Evolutionary conservation across 2,888 invertebrate species (phyloP), one percentile per base, ranked within the genome.

Genomic region (Pemphredon lugubris): DNA sequence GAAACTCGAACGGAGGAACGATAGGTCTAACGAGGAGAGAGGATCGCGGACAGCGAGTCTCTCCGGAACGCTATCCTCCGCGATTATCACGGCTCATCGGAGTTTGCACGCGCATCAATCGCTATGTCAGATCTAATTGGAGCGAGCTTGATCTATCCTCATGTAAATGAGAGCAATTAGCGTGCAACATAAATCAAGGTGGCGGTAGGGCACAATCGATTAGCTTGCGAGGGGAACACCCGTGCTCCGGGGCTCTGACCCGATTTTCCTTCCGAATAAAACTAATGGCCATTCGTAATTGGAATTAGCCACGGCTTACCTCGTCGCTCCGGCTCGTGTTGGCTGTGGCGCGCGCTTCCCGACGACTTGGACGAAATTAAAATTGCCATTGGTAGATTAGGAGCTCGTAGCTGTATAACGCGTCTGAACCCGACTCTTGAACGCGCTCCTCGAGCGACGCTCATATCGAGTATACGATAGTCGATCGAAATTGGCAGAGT

Each of bases 201-300:
- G 82, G 71, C 75, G 73, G 77, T 57, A 61, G 61, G 67, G 66
- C 53, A 55, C 54, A 72, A 77, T 79, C 79, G 79, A 79, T 79
- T 74, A 71, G 70, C 30, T 50, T 16, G 59, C 61, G 58, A 16
- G n/a, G 14, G 57, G 18, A 16, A 50, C 30, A 21, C 34, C n/a
- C 14, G 11, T n/a, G 21, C 9, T 32, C 34, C 14, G n/a, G n/a
- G n/a, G 30, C 68, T 71, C 64, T 71, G 73, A 82, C 75, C 82
- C 81, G 85, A 84, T 87, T 88, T 87, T 87, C 82, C 80, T 83
- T 39, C 61, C 77, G 82, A 86, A 87, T 86, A 86, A 87, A 89
- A 88, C 87, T 88, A 88, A 89, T 88, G 86, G 86, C 83, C 84
- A 79, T 85, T 80, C 83, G 87, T 88, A 89, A 89, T 88, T 88